Conservation (phyloP, 2,113 vertebrate genomes). For the Nyctibius bracteatus region DNA sequence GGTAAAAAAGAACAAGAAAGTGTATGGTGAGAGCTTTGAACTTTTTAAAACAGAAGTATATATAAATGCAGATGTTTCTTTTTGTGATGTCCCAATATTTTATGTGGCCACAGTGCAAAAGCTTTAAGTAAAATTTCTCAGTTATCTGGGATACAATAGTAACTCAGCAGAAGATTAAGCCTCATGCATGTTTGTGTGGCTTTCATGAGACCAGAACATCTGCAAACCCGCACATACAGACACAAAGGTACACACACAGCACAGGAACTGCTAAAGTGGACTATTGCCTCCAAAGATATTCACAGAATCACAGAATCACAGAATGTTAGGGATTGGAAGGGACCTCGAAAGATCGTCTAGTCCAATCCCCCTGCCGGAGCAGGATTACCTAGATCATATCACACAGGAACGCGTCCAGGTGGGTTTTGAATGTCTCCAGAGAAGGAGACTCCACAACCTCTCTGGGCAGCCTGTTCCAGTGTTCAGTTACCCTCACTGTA, state of each 20-base stretch:
- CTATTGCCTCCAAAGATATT: background rate
- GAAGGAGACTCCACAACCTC: too few relatives aligned
- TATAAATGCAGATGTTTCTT: background rate
- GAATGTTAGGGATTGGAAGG: too few relatives aligned
- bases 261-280: background rate
- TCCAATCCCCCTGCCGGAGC: too few relatives aligned
- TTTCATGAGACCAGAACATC: background rate
- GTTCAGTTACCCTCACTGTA: too few relatives aligned
- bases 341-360: too few relatives aligned
- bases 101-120: background rate
- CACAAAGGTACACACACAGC: background rate
- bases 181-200: background rate
- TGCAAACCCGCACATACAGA: background rate
- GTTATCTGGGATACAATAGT: background rate
- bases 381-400: too few relatives aligned
- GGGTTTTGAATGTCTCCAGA: too few relatives aligned
- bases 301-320: too few relatives aligned
- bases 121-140: background rate
- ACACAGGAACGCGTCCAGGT: too few relatives aligned
- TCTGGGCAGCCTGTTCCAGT: too few relatives aligned
- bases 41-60: accelerated
- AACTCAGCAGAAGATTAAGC: background rate
- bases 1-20: background rate
- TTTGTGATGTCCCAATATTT: background rate
- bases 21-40: background rate